A percentile compares a stretch with the other conserved stretches of the same genome.
Conservation (phyloP, 2,888 invertebrate genomes). For the Drosophila gaucha region DNA sequence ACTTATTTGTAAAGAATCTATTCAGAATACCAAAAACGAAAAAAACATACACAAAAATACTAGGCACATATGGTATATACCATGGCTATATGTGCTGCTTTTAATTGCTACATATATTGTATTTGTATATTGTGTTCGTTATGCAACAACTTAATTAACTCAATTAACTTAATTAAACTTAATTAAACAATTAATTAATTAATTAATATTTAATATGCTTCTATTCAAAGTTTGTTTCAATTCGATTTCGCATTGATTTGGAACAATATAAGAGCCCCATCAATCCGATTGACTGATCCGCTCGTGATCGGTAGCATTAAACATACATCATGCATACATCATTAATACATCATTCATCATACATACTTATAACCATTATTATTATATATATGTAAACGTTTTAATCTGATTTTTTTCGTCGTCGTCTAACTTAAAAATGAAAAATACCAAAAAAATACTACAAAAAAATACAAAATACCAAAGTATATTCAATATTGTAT, state of each 20-base stretch:
- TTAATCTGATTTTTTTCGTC: conserved; percentile 53
- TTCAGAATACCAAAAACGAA: conserved; percentile 22
- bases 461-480: conserved; percentile 40
- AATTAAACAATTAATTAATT: conserved; percentile 59
- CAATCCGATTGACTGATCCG: conserved; percentile 13
- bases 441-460: conserved; percentile 15
- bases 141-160: conserved; percentile 53
- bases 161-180: conserved; percentile 36
- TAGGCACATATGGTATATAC: conserved; percentile 6
- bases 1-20: conserved; percentile 38
- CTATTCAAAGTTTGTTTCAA: conserved; percentile 55
- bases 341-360: conserved; percentile 27
- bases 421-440: conserved; percentile 64
- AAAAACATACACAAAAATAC: conserved; percentile 35
- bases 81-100: conserved; percentile 24
- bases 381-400: conserved; percentile 56
- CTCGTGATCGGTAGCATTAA: background rate
- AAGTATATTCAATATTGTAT: conserved; percentile 73
- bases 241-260: conserved; percentile 64
- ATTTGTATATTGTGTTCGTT: conserved; percentile 66
- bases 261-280: conserved; percentile 29
- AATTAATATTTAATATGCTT: conserved; percentile 49
- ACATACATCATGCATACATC: conserved; percentile 32
- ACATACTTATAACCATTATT: conserved; percentile 60
- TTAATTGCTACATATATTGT: conserved; percentile 56